A percentile compares a stretch with the other conserved stretches of the same genome.
These are phyloP conservation scores for Venusia cambrica DNA, from an alignment of 2,888 invertebrate genomes.

Conservation along the genomic window DNA sequence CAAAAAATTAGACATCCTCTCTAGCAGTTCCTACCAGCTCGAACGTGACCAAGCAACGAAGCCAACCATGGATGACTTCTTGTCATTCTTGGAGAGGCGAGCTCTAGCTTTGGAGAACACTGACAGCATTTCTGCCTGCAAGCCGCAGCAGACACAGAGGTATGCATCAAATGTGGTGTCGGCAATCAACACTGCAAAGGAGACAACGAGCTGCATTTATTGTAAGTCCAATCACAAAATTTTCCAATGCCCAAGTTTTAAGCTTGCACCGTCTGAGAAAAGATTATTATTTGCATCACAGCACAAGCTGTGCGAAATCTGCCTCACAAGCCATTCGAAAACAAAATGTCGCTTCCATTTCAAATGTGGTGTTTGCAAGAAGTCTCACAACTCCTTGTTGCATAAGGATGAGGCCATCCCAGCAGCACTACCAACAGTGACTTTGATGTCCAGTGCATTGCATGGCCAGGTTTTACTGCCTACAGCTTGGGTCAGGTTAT, in stretches of 20 bases:
- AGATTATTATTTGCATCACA: neutral
- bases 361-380: slow-evolving; percentile 2
- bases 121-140: neutral
- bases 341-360: slow-evolving; percentile 2
- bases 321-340: neutral
- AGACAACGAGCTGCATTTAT: slow-evolving; percentile 3
- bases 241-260: neutral
- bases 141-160: too few species aligned
- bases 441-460: slow-evolving; percentile 1
- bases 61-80: too few species aligned
- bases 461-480: slow-evolving; percentile 3
- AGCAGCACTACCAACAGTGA: neutral
- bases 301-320: slow-evolving; percentile 1
- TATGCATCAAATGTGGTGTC: too few species aligned
- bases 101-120: too few species aligned
- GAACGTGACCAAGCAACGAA: neutral
- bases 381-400: neutral
- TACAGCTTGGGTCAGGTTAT: neutral
- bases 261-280: neutral
- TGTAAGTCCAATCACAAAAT: slow-evolving; percentile 2
- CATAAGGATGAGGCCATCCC: slow-evolving; percentile 1
- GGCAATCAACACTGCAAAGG: neutral
- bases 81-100: too few species aligned
- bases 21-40: neutral
- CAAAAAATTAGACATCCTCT: slow-evolving; percentile 1